Base-by-base conservation (phyloP, 1,140 invertebrate species). In the Danaus plexippus region DNA sequence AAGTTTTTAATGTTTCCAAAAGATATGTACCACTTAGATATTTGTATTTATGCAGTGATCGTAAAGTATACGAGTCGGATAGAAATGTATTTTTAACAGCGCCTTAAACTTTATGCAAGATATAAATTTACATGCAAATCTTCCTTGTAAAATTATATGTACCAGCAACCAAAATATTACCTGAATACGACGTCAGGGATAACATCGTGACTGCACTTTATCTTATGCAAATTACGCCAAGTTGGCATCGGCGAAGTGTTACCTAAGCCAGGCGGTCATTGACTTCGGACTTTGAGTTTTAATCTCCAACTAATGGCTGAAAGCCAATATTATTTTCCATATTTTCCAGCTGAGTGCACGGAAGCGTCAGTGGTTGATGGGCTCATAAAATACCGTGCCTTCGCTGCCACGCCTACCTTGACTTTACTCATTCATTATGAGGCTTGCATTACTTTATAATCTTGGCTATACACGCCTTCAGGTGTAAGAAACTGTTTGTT, bases 381-480 rank as follows among this genome's bases (percentile, higher is more conserved):
- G 47, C 22, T 53, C 49, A 59, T 63, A 67, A 67, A 61, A 40
- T 58, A 56, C 47, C 49, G 22, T 10, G 56, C 59, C 59, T 59
- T 46, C 47, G 9, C 8, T 13, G 49, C 47, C 56, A 50, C 53
- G 51, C 59, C 54, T 59, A 48, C 43, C 52, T 57, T 53, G 22
- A 53, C 51, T 63, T 54, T 49, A 45, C 22, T 61, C 60, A 54
- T 66, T 63, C 57, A 59, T 63, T 63, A 66, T 57, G 49, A 47
- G 47, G 52, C 52, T 66, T 66, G 64, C 60, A 63, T 57, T 66
- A 67, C 56, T 48, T 59, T 44, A 58, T 56, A 59, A 63, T 62
- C 55, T 63, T 51, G 48, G 59, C 64, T 64, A 69, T 61, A 66
- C 65, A 64, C 65, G 54, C 65, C 64, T 47, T 59, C 45, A 46